Conservation (phyloP, 2,797 vertebrate genomes). For the Rhabdophis nuchalis region DNA sequence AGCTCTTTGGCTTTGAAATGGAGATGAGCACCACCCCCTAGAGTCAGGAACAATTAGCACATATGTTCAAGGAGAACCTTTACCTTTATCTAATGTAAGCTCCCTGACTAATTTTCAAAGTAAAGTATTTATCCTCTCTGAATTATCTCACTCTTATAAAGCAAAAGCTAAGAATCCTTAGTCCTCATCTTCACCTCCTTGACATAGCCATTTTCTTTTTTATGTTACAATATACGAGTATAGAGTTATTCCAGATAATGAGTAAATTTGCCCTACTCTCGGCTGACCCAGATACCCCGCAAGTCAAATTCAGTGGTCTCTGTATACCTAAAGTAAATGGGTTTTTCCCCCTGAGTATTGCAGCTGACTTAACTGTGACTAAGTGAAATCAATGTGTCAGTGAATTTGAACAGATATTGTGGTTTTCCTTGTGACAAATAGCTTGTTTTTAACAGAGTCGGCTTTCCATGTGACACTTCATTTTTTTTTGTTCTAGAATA, state of each 20-base stretch:
- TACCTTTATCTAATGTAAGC: background rate
- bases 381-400: conserved; percentile 5
- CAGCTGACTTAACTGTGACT: conserved; percentile 5
- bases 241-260: background rate
- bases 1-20: too few relatives aligned
- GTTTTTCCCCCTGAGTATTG: background rate
- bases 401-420: background rate
- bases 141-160: background rate
- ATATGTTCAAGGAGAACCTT: too few relatives aligned
- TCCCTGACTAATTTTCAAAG: background rate
- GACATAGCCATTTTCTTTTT: background rate
- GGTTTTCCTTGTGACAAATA: background rate
- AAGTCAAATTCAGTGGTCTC: background rate
- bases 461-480: background rate
- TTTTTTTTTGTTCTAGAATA: background rate
- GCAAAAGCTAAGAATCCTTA: background rate
- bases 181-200: background rate
- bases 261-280: background rate
- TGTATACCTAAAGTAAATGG: background rate
- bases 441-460: conserved; percentile 10
- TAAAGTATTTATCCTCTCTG: background rate
- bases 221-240: background rate
- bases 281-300: background rate
- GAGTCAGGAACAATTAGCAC: too few relatives aligned
- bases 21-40: too few relatives aligned